phyloP scores from a whole-genome alignment of 2,888 invertebrate species.

The Eulithis testata region DNA sequence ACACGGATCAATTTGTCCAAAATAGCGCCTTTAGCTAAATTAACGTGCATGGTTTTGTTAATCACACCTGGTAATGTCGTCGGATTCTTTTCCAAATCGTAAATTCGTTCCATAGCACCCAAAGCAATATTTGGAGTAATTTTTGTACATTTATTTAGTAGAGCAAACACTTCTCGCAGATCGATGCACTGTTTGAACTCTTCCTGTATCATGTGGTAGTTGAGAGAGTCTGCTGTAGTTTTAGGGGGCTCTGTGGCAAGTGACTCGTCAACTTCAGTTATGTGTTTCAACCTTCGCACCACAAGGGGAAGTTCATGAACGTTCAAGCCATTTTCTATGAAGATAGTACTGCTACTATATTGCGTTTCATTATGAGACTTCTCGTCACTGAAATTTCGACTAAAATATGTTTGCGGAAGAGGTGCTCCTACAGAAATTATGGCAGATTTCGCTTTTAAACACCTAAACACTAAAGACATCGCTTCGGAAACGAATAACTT shows the following conservation, averaged over 20 bases:
- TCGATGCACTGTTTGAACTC: slow-evolving; percentile 76
- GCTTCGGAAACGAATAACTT: slow-evolving; percentile 14
- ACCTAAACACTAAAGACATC: slow-evolving; percentile 70
- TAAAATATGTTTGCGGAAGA: slow-evolving; percentile 35
- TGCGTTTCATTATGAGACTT: slow-evolving; percentile 61
- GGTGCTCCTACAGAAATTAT: slow-evolving; percentile 44
- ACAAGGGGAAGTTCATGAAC: slow-evolving; percentile 88
- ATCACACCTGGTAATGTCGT: slow-evolving; percentile 49
- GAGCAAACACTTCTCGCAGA: slow-evolving; percentile 73
- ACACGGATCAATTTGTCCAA: slow-evolving; percentile 75
- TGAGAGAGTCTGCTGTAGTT: slow-evolving; percentile 57
- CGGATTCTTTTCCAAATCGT: slow-evolving; percentile 69
- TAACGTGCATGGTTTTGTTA: slow-evolving; percentile 58
- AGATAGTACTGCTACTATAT: slow-evolving; percentile 77
- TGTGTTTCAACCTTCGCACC: slow-evolving; percentile 80
- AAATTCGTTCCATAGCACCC: slow-evolving; percentile 78
- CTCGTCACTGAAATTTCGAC: slow-evolving; percentile 63
- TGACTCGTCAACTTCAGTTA: slow-evolving; percentile 62
- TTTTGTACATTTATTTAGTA: slow-evolving; percentile 78
- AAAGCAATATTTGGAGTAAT: slow-evolving; percentile 80
- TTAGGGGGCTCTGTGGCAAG: slow-evolving; percentile 45
- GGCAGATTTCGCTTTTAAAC: slow-evolving; percentile 63
- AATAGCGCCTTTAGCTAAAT: slow-evolving; percentile 76
- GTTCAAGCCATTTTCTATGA: slow-evolving; percentile 87
- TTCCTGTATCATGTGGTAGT: slow-evolving; percentile 72